Evolutionary conservation across 2,113 vertebrate genomes (phyloP), one percentile per base, ranked within the genome.

Genomic region (Coptodon rendalli): DNA sequence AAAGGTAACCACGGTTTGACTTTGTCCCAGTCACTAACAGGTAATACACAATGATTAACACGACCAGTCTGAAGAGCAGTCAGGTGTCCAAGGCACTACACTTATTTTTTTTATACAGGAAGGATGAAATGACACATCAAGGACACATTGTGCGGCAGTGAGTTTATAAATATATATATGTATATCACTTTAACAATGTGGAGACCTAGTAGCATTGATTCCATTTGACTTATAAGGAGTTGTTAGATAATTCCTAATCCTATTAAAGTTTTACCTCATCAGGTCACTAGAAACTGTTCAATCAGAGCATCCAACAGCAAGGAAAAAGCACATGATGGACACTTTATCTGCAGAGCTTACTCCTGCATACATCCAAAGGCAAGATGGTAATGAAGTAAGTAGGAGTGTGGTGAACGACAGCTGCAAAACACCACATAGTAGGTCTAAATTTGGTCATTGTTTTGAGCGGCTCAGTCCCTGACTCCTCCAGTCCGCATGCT

Each of bases 31-130:
- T 68, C 3, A 48, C 83, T 91, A 95, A 95, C 94, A 95, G 95
- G 93, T 95, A 84, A 82, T 40, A 5, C 34, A 56, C 57, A 95
- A 92, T 95, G 87, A 96, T 97, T 96, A 82, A 96, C 92, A 5
- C 4, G 29, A 9, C 9, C 7, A 14, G 89, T 90, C 68, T 45
- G 7, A 14, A 48, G 80, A 80, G 78, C 86, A 91, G 84, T 87
- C 92, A 90, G 94, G 91, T 95, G 59, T 81, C 8, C 24, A 8
- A 3, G 38, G 31, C 16, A 22, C 4, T 73, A 8, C 2, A 27
- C 2, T 40, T 27, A 13, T 10, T 66, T 3, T 3, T 22, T 68
- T 68, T 40, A 68, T 22, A 45, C 13, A 73, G 38, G 22, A 45
- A 73, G 38, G 38, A 73, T 27, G 38, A 27, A 24, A 73, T 45